Conservation (phyloP, 1,140 invertebrate genomes). For the Cataglyphis hispanica region DNA sequence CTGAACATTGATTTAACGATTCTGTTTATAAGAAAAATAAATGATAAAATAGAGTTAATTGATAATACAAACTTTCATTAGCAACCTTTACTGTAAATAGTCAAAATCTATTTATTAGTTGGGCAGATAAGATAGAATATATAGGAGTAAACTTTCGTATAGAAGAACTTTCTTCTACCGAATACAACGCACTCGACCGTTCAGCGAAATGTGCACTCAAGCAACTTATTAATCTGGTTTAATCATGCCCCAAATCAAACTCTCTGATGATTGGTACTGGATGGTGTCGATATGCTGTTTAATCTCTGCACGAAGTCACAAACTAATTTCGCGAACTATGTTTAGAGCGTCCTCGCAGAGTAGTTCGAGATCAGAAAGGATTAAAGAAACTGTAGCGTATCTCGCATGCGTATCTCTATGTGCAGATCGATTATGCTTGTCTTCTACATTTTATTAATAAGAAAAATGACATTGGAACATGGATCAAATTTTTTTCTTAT, state of each 20-base stretch:
- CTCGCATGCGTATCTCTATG: background rate
- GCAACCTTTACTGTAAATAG: background rate
- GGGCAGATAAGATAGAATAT: conserved; percentile 43
- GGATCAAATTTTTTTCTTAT: background rate
- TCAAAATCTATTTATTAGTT: conserved; percentile 59
- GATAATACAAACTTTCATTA: conserved; percentile 43
- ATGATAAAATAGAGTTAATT: background rate
- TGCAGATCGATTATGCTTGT: background rate
- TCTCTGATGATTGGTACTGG: conserved; percentile 63
- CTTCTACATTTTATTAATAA: background rate
- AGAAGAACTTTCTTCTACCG: conserved; percentile 45
- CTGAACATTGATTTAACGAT: background rate
- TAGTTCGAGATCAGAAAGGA: conserved; percentile 26
- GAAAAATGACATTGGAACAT: background rate
- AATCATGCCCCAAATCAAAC: conserved; percentile 54
- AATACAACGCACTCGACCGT: conserved; percentile 52
- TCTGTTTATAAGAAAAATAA: background rate
- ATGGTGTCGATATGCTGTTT: conserved; percentile 53
- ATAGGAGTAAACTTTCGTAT: conserved; percentile 42
- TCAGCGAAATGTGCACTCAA: conserved; percentile 52
- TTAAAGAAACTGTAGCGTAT: conserved; percentile 28
- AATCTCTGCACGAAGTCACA: conserved; percentile 51
- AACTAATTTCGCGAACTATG: conserved; percentile 59
- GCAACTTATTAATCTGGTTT: conserved; percentile 62
- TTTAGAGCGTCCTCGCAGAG: conserved; percentile 37